Evolutionary conservation across 2,888 invertebrate genomes (phyloP).

Genomic region (Cephonodes hylas): DNA sequence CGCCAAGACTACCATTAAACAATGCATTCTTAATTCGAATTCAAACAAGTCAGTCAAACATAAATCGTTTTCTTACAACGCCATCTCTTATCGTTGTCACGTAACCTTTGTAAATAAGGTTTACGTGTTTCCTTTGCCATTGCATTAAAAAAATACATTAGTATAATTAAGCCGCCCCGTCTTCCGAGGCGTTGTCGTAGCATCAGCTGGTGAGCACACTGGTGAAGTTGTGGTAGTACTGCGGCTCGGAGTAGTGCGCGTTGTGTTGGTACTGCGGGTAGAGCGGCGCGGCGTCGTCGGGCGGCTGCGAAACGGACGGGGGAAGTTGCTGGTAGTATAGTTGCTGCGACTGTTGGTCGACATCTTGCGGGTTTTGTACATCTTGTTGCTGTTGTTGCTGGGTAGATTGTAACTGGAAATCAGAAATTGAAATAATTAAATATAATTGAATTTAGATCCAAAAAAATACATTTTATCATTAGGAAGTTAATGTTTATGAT

Average conservation of each 20-base stretch:
- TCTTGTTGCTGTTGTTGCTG: slow-evolving; percentile 38
- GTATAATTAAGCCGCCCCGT: slow-evolving; percentile 21
- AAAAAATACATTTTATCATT: too few relatives aligned
- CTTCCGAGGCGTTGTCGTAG: slow-evolving; percentile 22
- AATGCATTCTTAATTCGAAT: not conserved
- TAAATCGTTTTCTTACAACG: not conserved
- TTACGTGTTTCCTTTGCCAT: too few relatives aligned
- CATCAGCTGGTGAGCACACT: slow-evolving; percentile 60
- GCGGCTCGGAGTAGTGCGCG: slow-evolving; percentile 39
- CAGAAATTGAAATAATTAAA: too few relatives aligned
- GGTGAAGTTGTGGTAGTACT: slow-evolving; percentile 51
- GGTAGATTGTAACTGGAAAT: slow-evolving; percentile 2
- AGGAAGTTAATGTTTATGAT: too few relatives aligned
- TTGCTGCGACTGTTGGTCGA: slow-evolving; percentile 30
- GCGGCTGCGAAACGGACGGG: slow-evolving; percentile 15
- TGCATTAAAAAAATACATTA: not conserved
- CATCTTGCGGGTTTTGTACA: slow-evolving; percentile 34
- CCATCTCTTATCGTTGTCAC: not conserved
- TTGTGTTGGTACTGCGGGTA: slow-evolving; percentile 25
- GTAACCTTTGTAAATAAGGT: not conserved
- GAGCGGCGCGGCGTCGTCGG: slow-evolving; percentile 18
- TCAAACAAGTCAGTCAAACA: not conserved
- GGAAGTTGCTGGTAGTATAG: slow-evolving; percentile 55
- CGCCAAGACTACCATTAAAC: not conserved
- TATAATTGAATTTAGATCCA: too few relatives aligned